Conservation (phyloP, 2,113 vertebrate genomes). For the Microcebus griseorufus region DNA sequence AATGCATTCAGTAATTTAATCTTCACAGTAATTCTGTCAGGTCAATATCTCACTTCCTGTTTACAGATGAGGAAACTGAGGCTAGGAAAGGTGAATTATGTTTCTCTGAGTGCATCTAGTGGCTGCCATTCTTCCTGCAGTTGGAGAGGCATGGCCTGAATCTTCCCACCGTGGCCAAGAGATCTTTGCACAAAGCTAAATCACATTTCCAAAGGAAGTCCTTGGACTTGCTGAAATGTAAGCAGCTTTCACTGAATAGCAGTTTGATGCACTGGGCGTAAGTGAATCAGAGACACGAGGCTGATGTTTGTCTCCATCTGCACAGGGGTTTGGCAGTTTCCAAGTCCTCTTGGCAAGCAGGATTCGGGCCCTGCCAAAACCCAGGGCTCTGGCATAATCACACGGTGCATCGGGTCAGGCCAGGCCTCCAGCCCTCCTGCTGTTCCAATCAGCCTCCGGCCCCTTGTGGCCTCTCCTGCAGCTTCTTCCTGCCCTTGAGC, state of each 20-base stretch:
- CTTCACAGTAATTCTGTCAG: neutral
- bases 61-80: neutral
- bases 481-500: neutral
- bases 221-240: neutral
- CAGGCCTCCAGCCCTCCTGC: slow-evolving; percentile 29
- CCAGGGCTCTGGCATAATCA: slow-evolving; percentile 49
- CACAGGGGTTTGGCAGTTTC: slow-evolving; percentile 62
- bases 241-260: slow-evolving; percentile 14
- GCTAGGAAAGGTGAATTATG: neutral
- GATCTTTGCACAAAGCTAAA: neutral
- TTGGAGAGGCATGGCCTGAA: neutral
- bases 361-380: slow-evolving; percentile 34
- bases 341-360: slow-evolving; percentile 61
- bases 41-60: neutral
- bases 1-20: neutral
- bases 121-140: neutral
- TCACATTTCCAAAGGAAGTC: slow-evolving; percentile 17
- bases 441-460: neutral
- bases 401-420: slow-evolving; percentile 45
- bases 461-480: neutral
- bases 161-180: neutral
- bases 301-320: slow-evolving; percentile 51
- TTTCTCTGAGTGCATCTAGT: neutral
- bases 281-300: slow-evolving; percentile 77
- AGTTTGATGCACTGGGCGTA: slow-evolving; percentile 31